phyloP scores from a whole-genome alignment of 1,140 invertebrate genomes.

The Drosophila bipectinata region DNA sequence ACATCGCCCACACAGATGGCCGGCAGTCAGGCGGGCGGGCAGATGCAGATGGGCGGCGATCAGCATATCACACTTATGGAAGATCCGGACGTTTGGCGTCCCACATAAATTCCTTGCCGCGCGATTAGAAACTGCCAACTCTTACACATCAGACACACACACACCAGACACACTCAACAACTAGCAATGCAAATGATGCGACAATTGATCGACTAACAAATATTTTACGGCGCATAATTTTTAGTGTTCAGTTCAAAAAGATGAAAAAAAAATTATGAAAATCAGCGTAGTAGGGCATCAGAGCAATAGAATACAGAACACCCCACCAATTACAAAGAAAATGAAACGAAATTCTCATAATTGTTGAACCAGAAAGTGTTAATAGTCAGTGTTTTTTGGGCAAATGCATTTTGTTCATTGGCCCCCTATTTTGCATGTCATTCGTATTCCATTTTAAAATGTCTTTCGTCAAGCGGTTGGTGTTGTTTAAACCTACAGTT shows the following conservation, averaged over 20 bases:
- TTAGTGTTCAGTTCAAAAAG: constrained; percentile 72
- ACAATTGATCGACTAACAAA: constrained; percentile 33
- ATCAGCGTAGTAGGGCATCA: constrained; percentile 44
- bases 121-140: constrained; percentile 70
- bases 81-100: constrained; percentile 94
- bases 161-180: constrained; percentile 31
- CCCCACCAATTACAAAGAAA: constrained; percentile 70
- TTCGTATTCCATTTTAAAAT: constrained; percentile 61
- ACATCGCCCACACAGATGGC: constrained; percentile 86
- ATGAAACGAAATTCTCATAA: constrained; percentile 66
- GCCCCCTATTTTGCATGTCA: constrained; percentile 61
- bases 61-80: constrained; percentile 92
- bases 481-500: constrained; percentile 70
- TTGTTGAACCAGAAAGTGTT: constrained; percentile 43
- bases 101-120: constrained; percentile 88
- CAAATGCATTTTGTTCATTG: constrained; percentile 58
- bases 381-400: constrained; percentile 52
- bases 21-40: constrained; percentile 85
- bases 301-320: constrained; percentile 60
- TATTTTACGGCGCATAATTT: constrained; percentile 76
- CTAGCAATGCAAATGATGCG: constrained; percentile 46
- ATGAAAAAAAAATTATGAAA: constrained; percentile 13
- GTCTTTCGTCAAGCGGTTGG: constrained; percentile 56
- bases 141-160: constrained; percentile 34
- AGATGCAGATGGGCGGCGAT: constrained; percentile 87